These are phyloP conservation scores for Platycheirus albimanus DNA, from an alignment of 2,888 invertebrate species.

Conservation along the genomic window DNA sequence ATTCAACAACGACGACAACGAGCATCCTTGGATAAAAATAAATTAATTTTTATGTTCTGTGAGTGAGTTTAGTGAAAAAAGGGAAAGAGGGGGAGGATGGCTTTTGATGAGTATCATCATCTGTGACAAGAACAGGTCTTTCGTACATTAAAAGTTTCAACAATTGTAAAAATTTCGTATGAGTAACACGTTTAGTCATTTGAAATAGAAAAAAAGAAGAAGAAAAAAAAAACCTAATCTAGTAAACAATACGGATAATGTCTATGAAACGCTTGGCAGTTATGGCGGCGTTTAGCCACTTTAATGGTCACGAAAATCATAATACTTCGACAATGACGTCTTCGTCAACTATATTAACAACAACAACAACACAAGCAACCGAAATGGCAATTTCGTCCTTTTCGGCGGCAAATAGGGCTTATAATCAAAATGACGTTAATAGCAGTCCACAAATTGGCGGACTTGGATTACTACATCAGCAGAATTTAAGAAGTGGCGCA, in stretches of 20 bases:
- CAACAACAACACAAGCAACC: conserved; percentile 41
- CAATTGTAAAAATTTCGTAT: conserved; percentile 33
- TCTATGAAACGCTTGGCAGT: conserved; percentile 87
- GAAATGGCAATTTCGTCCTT: conserved; percentile 49
- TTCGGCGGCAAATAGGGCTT: conserved; percentile 50
- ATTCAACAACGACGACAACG: conserved; percentile 18
- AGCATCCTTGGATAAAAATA: conserved; percentile 64
- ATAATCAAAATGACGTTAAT: conserved; percentile 81
- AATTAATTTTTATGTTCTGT: conserved; percentile 51
- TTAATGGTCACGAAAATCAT: conserved; percentile 77
- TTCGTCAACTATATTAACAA: conserved; percentile 64
- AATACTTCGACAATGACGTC: conserved; percentile 74
- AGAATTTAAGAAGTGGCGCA: conserved; percentile 77
- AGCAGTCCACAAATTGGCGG: conserved; percentile 83
- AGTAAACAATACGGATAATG: conserved; percentile 81
- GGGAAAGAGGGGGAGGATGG: no score
- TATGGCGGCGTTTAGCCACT: conserved; percentile 81
- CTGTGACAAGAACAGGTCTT: conserved; percentile 40
- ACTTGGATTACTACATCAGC: conserved; percentile 80
- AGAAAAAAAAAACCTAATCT: background rate
- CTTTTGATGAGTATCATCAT: conserved; percentile 20
- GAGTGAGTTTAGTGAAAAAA: conserved; percentile 47
- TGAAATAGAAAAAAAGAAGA: background rate
- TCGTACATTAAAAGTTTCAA: conserved; percentile 31
- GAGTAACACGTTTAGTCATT: conserved; percentile 5